Evolutionary conservation across 2,113 vertebrate genomes (phyloP).

Genomic region (Pterophyllum scalare): DNA sequence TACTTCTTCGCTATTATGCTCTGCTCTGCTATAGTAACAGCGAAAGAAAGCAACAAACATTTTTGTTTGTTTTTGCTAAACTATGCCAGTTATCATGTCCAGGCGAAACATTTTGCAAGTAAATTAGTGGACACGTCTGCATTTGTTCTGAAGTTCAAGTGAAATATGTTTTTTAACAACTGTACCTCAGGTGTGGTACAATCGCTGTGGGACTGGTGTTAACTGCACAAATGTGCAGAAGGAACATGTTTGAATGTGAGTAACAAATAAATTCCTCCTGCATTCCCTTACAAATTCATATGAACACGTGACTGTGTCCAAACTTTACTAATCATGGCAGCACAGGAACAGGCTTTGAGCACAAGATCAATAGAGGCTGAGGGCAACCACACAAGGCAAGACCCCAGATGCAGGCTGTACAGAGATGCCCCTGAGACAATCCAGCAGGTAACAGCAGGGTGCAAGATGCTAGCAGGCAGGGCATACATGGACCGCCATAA

Average conservation of each 20-base stretch:
- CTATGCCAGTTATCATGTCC: background rate
- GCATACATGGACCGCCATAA: too few relatives aligned
- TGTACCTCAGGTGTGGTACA: background rate
- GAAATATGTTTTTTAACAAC: background rate
- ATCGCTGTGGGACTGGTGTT: background rate
- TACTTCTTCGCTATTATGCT: background rate
- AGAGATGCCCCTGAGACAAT: too few relatives aligned
- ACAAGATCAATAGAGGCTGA: too few relatives aligned
- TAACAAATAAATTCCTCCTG: background rate
- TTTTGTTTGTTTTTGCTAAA: background rate
- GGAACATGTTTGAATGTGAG: background rate
- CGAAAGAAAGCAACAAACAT: too few relatives aligned
- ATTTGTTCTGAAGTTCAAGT: background rate
- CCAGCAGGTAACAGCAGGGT: too few relatives aligned
- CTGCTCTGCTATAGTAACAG: background rate
- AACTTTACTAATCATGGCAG: too few relatives aligned
- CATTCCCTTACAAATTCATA: too few relatives aligned
- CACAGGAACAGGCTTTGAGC: too few relatives aligned
- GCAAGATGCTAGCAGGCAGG: too few relatives aligned
- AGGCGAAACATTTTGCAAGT: fast-evolving
- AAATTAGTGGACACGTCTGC: background rate
- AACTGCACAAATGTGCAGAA: background rate
- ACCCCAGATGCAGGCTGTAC: too few relatives aligned
- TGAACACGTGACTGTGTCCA: too few relatives aligned
- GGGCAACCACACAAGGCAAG: too few relatives aligned